phyloP scores from a whole-genome alignment of 2,797 vertebrate species.

The Paedocypris micromegethes region DNA sequence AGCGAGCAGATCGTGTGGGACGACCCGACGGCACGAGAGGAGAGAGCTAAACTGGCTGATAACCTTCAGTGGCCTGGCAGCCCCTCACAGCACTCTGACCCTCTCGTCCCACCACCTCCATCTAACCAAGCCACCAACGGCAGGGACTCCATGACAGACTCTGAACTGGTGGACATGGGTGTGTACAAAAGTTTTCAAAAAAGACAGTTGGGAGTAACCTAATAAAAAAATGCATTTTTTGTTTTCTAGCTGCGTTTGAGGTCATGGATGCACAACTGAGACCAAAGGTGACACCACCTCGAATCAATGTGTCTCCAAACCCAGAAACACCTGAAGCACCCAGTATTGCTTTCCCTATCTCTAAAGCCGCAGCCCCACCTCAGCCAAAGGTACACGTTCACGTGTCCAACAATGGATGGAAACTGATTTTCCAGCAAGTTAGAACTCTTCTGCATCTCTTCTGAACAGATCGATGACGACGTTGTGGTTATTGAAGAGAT shows the following conservation, averaged over 20 bases:
- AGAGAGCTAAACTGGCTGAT: constrained; percentile 91
- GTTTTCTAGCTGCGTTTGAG: constrained; percentile 70
- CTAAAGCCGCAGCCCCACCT: constrained; percentile 77
- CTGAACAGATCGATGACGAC: constrained; percentile 56
- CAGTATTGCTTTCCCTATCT: constrained; percentile 80
- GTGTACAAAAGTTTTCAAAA: constrained; percentile 36
- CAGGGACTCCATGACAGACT: constrained; percentile 72
- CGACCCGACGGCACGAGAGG: constrained; percentile 92
- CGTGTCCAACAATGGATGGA: no score
- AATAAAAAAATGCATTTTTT: not conserved
- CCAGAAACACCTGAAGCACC: constrained; percentile 77
- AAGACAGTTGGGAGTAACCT: no score
- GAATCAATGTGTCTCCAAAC: constrained; percentile 57
- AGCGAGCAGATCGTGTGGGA: constrained; percentile 98
- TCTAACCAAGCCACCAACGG: constrained; percentile 49
- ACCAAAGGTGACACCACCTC: constrained; percentile 49
- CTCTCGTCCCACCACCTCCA: constrained; percentile 44
- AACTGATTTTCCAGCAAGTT: not conserved
- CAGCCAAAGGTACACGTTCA: constrained; percentile 67
- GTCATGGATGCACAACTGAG: constrained; percentile 61
- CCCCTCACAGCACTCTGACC: constrained; percentile 82
- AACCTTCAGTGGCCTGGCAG: constrained; percentile 91
- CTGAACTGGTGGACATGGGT: constrained; percentile 82
- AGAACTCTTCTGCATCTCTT: constrained; percentile 41
- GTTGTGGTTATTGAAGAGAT: constrained; percentile 45